Base-by-base conservation (phyloP, 2,113 vertebrate species). In the Carollia perspicillata region DNA sequence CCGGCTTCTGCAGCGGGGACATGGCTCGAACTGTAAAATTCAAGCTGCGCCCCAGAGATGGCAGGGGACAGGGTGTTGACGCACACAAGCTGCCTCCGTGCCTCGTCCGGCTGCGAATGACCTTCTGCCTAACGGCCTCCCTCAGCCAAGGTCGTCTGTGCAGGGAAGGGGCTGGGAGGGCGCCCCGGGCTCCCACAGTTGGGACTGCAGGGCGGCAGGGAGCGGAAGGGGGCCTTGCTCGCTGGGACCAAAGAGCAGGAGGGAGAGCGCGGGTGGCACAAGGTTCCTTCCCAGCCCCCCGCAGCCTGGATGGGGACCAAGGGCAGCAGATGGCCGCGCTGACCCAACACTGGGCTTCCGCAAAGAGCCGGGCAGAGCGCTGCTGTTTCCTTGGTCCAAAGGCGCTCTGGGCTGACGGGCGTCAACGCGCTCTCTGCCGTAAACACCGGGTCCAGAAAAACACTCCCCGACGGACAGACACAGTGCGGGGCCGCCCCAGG, bases 121-220 rank as follows among this genome's bases (percentile, higher is more conserved):
- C 12, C 28, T 81, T 40, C 47, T 18, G 8, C n/a, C 49, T 13
- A 3, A 2, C 23, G 60, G 72, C 37, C 63, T 30, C 23, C 49
- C 3, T 6, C 1, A 13, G 37, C 4, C 44, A 33, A 84, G 66
- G 63, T 88, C 51, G 7, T 30, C 20, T 0, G 3, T 6, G 53
- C 23, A 11, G 44, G 55, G 47, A 28, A 5, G 9, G 7, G 26
- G 35, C 53, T 1, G 26, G 26, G 44, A 17, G 35, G 13, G 14
- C 3, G 53, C 23, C 8, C 0, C 0, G 12, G 37, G 9, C 7
- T 11, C 0, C 3, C 9, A 4, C 11, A 4, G 22, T 0, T 5
- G 30, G 42, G 42, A 3, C 35, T 1, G 49, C 28, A 22, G 9
- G 75, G 10, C 1, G 5, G 75, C 0, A 28, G 37, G 33, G 28